A percentile compares a stretch with the other conserved stretches of the same genome.
Evolutionary conservation across 2,113 vertebrate genomes (phyloP).

Genomic region (Psammodynastes pulverulentus): DNA sequence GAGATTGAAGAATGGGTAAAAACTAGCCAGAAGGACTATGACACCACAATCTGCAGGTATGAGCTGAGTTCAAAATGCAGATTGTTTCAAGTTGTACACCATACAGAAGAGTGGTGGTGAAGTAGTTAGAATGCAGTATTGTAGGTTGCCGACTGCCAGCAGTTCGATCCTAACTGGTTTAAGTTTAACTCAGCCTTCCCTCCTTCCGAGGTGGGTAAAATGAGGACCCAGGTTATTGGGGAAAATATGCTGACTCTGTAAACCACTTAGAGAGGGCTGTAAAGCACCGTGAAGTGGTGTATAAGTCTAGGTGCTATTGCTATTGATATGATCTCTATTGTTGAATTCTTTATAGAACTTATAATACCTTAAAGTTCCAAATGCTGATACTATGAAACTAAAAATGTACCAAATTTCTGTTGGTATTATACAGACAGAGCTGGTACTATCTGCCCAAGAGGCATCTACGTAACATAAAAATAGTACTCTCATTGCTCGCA

Average conservation of each 20-base stretch:
- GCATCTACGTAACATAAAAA: conserved; percentile 40
- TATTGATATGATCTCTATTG: neutral
- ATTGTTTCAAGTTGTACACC: neutral
- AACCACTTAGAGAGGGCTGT: neutral
- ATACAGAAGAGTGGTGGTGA: neutral
- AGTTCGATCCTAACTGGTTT: neutral
- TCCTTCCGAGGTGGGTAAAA: too few species aligned
- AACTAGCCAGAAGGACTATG: neutral
- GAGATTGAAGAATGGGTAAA: neutral
- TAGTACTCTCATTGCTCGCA: conserved; percentile 23
- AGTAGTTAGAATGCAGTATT: too few species aligned
- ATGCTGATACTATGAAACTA: neutral
- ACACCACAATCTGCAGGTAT: neutral
- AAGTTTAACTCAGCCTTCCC: neutral
- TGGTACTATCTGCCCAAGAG: conserved; percentile 57
- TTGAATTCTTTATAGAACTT: neutral
- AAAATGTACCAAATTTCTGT: neutral
- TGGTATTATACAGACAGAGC: conserved; percentile 27
- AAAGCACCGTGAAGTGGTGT: neutral
- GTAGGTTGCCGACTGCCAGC: neutral
- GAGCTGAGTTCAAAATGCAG: neutral
- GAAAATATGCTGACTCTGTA: neutral
- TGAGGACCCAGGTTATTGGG: too few species aligned
- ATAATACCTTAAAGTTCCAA: neutral
- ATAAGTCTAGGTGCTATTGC: neutral